Evolutionary conservation across 1,140 invertebrate genomes (phyloP).

Genomic region (Orchestia grillus): DNA sequence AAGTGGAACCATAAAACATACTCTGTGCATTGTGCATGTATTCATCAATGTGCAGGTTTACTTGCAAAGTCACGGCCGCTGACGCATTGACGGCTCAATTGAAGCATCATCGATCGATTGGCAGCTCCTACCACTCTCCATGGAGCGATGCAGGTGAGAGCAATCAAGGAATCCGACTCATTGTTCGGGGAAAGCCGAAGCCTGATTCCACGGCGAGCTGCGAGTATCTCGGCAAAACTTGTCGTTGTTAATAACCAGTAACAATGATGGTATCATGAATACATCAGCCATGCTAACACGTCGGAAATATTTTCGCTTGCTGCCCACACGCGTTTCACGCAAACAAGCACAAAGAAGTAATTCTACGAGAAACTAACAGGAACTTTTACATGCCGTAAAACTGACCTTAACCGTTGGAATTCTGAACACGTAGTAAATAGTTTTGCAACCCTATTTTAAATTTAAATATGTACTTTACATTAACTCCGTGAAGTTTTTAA

Average conservation of each 20-base stretch:
- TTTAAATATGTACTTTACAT: no score
- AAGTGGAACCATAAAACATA: no score
- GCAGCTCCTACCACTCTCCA: background rate
- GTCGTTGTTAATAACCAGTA: background rate
- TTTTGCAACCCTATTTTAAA: no score
- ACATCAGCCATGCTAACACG: background rate
- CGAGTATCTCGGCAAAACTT: background rate
- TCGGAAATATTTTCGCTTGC: background rate
- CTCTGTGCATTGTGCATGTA: no score
- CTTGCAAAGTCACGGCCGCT: background rate
- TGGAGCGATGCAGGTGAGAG: background rate
- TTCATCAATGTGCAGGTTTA: background rate
- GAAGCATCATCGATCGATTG: background rate
- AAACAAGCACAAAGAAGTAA: background rate
- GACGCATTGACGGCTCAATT: background rate
- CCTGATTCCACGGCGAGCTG: background rate
- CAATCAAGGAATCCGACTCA: background rate
- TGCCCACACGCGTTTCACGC: background rate
- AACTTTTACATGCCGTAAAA: background rate
- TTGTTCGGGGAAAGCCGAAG: background rate
- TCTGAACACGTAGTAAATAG: no score
- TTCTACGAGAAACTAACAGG: background rate
- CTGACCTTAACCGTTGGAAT: no score
- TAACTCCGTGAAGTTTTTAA: no score
- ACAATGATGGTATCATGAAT: background rate